Base-by-base conservation (phyloP, 2,888 invertebrate genomes). In the Hydropsyche betteni region DNA sequence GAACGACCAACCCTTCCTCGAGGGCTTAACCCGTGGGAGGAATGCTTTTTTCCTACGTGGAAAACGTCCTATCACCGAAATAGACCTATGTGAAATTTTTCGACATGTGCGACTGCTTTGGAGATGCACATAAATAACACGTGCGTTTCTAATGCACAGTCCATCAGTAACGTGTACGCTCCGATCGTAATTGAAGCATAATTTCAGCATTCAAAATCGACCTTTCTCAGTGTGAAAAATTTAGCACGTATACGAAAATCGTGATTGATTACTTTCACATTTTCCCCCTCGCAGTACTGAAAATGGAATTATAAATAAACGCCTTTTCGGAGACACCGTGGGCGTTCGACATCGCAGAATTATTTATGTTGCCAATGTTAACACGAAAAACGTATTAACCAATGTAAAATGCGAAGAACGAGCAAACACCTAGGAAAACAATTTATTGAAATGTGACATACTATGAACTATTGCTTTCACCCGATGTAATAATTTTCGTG, bases 21-120 rank as follows among this genome's bases (percentile, higher is more conserved):
- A 44, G 44, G 44, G 44, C 14, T 69, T 64, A 34, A 50, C 53
- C 70, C 71, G 71, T 71, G 75, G 68, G 75, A 75, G 71, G 75
- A 71, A 69, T 52, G 52, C 52, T 24, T 71, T 75, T 69, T 75
- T 71, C 68, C 75, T 7, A 8, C 8, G 44, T 52, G 64, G 72
- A 72, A 75, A 75, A 75, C 53, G 50, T 68, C 38, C 24, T 53
- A 14, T 52, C 24, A 75, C 75, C 7, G 51, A 75, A 75, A 75
- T 75, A 75, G 61, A 68, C 50, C 58, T 33, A 51, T 36, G 75
- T 73, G 73, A 75, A 73, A 73, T 73, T 58, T 75, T 14, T n/a
- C 8, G 24, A 72, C 75, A 75, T 71, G 71, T 71, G 75, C 64
- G 36, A 64, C 34, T 34, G 5, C 64, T 64, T 64, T 64, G 4